These are phyloP conservation scores for Sarcophilus harrisii DNA, from an alignment of 2,797 vertebrate genomes.

Conservation along the genomic window DNA sequence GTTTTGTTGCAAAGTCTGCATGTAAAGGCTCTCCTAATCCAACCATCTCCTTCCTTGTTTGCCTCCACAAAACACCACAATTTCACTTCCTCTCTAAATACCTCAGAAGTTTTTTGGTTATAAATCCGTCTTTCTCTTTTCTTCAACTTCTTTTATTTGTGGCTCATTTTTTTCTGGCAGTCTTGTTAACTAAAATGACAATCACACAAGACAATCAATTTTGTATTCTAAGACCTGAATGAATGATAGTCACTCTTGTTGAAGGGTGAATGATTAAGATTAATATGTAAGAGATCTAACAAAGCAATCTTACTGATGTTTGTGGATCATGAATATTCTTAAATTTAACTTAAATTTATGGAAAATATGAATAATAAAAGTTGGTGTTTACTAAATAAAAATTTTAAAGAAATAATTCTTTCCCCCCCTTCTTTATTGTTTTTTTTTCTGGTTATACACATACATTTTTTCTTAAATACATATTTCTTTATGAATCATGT, in stretches of 20 bases:
- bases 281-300: background rate
- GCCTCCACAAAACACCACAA: background rate
- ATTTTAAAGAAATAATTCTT: no score
- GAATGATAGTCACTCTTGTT: background rate
- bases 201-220: background rate
- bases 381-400: no score
- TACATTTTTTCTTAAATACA: no score
- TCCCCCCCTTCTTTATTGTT: no score
- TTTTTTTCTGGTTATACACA: no score
- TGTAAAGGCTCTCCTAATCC: constrained; percentile 37
- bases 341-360: background rate
- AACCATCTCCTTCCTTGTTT: constrained; percentile 26
- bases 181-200: background rate
- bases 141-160: background rate
- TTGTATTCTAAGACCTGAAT: background rate
- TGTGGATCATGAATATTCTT: background rate
- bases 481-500: no score
- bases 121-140: constrained; percentile 1
- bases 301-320: background rate
- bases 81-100: constrained; percentile 46
- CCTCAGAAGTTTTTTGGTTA: background rate
- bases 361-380: no score
- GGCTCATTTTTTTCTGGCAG: background rate
- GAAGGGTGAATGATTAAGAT: background rate
- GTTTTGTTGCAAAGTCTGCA: constrained; percentile 30